Percentiles rank a stretch among this genome's conserved stretches.
Evolutionary conservation across 2,797 vertebrate species (phyloP).

Genomic region (Leptatherina wallacei): DNA sequence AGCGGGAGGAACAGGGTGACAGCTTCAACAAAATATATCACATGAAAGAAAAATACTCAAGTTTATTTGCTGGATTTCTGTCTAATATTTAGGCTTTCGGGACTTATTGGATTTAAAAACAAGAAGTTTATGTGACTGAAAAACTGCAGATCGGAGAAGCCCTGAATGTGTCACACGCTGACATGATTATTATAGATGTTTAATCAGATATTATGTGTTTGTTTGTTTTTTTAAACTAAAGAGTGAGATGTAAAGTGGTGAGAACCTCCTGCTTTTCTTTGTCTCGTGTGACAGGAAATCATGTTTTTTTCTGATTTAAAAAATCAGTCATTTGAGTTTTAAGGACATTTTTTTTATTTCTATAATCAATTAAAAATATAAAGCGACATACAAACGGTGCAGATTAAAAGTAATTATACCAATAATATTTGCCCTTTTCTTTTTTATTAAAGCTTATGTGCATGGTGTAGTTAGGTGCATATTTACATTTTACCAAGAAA

Average conservation of each 20-base stretch:
- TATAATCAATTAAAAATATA: neutral
- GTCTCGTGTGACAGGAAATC: neutral
- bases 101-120: neutral
- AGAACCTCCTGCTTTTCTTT: neutral
- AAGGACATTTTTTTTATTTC: neutral
- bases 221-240: too few relatives aligned
- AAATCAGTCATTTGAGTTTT: neutral
- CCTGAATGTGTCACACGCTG: neutral
- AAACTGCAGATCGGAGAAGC: neutral
- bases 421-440: too few relatives aligned
- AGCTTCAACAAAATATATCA: conserved; percentile 18
- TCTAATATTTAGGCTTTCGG: neutral
- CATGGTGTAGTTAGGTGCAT: too few relatives aligned
- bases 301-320: neutral
- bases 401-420: too few relatives aligned
- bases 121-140: neutral
- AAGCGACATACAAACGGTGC: neutral
- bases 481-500: too few relatives aligned
- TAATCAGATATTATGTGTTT: neutral
- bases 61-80: neutral
- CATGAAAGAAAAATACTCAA: conserved; percentile 17
- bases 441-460: too few relatives aligned
- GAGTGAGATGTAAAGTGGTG: too few relatives aligned
- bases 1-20: neutral
- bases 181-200: neutral